Base-by-base conservation (phyloP, 2,797 vertebrate species). In the Myripristis jacobus region DNA sequence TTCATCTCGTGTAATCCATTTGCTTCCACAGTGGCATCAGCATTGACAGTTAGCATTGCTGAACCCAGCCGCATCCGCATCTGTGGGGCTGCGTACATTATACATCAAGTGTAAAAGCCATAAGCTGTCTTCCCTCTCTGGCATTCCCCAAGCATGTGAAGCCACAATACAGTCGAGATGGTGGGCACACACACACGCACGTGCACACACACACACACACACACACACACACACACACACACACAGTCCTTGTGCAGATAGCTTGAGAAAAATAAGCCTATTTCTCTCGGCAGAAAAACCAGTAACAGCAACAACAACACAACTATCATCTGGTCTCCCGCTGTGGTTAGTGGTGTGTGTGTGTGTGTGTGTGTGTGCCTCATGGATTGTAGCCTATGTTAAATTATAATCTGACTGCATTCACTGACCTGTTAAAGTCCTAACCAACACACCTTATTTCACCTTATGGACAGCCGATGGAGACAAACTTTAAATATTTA, bases 1-100 rank as follows among this genome's bases (percentile, higher is more conserved):
- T 77, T 52, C 66, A 75, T 83, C 83, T 77, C 2, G 3, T 55
- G 77, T 77, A 58, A 89, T 84, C 77, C 70, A 80, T 84, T 86
- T 80, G 61, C 81, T 75, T 43, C 76, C 51, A 52, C 53, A 56
- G 48, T 55, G 24, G 44, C 44, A 8, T 47, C 44, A 47, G 5
- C 6, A 34, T 58, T 83, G 84, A 86, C 77, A 83, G 84, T 83
- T 72, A 84, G 80, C 81, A 10, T 61, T 9, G 21, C 54, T 50
- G 63, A 9, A 86, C 70, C 74, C 74, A 21, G 58, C 8, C 16
- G 80, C 70, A 21, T 27, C 22, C 70, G 68, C 66, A 79, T 85
- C 72, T 69, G 48, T 34, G 66, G 65, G 51, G 66, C n/a, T 43
- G 52, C 25, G 81, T 83, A 61, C 80, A 86, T 87, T 86, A 87